Evolutionary conservation across 2,888 invertebrate species (phyloP), one percentile per base, ranked within the genome.

Genomic region (Thymelicus lineola): DNA sequence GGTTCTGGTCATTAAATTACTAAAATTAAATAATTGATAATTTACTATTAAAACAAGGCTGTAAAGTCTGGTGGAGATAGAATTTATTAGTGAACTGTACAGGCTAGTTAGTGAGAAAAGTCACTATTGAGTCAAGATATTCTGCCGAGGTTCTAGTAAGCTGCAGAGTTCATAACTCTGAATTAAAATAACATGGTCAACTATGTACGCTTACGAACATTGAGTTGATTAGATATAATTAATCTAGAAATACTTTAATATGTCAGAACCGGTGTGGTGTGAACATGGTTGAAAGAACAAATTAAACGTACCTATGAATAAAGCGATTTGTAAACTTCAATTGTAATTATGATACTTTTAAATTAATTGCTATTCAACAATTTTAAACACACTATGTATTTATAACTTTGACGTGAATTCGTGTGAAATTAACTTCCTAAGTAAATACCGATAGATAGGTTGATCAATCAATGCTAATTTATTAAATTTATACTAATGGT

Each of bases 311-410:
- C n/a, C n/a, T n/a, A 53, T 53, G 20, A 53, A 53, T 53, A 53
- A 53, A 12, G 20, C 53, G 53, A 53, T 53, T 53, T 53, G 53
- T 53, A 53, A 53, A 20, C 53, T 20, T 53, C 53, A 53, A 12
- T 20, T 53, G 20, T 20, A 53, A 53, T 53, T 53, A 53, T 20
- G 53, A 53, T 50, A 53, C 20, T 53, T 53, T 53, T 53, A 20
- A 20, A 20, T 20, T 53, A 53, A 53, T 53, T 53, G 9, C 53
- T 12, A 53, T 10, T 53, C 12, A 20, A 53, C 50, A 17, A 50
- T 17, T 50, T 50, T 17, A 50, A 50, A 6, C 7, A 6, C 15
- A 50, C 50, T 6, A 9, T 50, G 9, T 14, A 50, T 50, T 50
- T 12, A 48, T n/a, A 15, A 50, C 17, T 17, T 50, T 50, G 48